These are phyloP conservation scores for Drosophila murphyi DNA, from an alignment of 1,140 invertebrate genomes.

Conservation along the genomic window DNA sequence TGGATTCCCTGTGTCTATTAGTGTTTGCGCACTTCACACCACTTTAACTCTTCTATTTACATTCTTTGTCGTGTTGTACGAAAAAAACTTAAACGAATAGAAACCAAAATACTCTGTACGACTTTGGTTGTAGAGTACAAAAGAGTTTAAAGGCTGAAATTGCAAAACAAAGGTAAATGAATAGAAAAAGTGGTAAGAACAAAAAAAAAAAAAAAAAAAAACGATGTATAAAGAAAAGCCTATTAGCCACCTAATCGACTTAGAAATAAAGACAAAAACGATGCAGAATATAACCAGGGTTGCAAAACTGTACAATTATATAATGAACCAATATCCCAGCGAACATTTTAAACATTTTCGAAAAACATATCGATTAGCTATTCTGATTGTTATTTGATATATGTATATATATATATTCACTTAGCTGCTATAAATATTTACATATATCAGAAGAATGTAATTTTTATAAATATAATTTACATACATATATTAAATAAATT, in stretches of 20 bases:
- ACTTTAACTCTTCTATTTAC: neutral
- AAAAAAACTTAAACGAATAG: neutral
- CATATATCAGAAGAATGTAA: neutral
- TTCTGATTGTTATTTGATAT: too few species aligned
- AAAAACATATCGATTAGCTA: neutral
- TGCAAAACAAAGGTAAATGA: slow-evolving; percentile 18
- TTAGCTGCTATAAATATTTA: neutral
- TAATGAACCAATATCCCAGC: slow-evolving; percentile 4
- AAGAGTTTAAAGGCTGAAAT: neutral
- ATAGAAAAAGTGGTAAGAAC: neutral
- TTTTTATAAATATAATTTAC: slow-evolving; percentile 11
- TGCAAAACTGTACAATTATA: neutral
- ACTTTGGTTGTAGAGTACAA: neutral
- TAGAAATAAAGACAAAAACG: slow-evolving; percentile 19
- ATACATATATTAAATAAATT: slow-evolving; percentile 15
- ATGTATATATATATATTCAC: slow-evolving; percentile 2
- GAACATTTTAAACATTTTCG: neutral
- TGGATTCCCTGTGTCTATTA: slow-evolving; percentile 23
- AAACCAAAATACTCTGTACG: neutral
- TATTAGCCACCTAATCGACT: slow-evolving; percentile 50
- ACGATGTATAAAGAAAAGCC: slow-evolving; percentile 21
- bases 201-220: slow-evolving; percentile 1
- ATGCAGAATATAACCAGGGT: slow-evolving; percentile 9
- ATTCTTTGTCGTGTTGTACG: neutral
- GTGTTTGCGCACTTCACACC: neutral